These are phyloP conservation scores for cat (Felis catus) DNA, from an alignment of 2,113 vertebrate genomes.

Conservation along the genomic window DNA sequence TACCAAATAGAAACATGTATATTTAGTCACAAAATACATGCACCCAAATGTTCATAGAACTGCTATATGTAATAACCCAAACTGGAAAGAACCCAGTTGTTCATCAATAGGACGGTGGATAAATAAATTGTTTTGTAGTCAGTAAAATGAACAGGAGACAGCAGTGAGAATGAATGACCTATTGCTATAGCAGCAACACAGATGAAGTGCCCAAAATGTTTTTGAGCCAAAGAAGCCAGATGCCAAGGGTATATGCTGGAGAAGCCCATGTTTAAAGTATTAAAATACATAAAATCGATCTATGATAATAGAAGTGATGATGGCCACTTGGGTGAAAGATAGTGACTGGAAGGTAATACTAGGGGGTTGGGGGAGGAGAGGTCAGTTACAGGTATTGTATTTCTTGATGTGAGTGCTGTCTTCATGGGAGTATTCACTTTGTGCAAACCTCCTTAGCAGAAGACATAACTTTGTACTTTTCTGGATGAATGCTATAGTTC, in stretches of 20 bases:
- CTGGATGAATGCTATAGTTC: not conserved
- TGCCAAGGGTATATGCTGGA: not conserved
- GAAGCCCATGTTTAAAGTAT: not conserved
- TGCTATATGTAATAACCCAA: not conserved
- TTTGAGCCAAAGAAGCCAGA: not conserved
- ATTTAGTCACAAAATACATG: not conserved
- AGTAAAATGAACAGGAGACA: not conserved
- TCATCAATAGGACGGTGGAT: not conserved
- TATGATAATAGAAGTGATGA: not conserved
- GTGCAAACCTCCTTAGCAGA: not conserved
- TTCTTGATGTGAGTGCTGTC: not conserved
- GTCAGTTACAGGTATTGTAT: not conserved
- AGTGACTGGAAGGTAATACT: not conserved
- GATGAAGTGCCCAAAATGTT: not conserved
- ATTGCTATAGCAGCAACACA: not conserved
- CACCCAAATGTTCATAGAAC: not conserved
- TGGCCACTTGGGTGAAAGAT: not conserved
- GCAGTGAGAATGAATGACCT: not conserved
- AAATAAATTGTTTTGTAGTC: not conserved
- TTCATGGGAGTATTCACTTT: not conserved
- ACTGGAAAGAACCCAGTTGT: not conserved
- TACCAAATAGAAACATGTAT: not conserved
- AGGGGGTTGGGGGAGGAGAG: too few relatives aligned
- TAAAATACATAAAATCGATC: not conserved
- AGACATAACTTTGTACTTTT: not conserved